These are phyloP conservation scores for Diogma glabrata DNA, from an alignment of 2,888 invertebrate genomes.

Conservation along the genomic window DNA sequence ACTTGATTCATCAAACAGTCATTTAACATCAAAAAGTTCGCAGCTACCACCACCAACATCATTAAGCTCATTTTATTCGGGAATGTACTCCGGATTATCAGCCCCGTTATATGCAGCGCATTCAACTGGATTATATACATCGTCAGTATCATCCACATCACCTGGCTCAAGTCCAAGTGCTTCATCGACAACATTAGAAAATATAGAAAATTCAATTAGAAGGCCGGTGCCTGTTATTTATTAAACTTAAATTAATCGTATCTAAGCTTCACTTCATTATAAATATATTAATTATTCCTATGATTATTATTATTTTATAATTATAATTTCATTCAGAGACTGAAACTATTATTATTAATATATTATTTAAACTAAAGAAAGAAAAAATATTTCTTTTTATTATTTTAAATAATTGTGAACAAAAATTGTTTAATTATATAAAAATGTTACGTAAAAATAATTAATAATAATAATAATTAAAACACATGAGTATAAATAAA, in stretches of 20 bases:
- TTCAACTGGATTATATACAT: conserved; percentile 34
- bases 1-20: not conserved
- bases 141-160: conserved; percentile 33
- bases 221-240: conserved; percentile 37
- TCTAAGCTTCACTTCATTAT: not conserved
- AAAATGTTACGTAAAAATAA: too few species aligned
- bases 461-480: too few species aligned
- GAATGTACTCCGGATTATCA: conserved; percentile 36
- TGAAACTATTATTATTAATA: conserved; percentile 1
- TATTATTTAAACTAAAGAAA: too few species aligned
- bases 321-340: conserved; percentile 7
- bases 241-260: conserved; percentile 21
- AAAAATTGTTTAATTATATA: too few species aligned
- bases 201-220: conserved; percentile 33
- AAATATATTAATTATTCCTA: not conserved
- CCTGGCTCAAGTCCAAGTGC: conserved; percentile 35
- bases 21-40: conserved; percentile 22
- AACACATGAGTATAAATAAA: too few species aligned
- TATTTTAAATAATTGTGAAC: too few species aligned
- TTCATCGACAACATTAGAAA: conserved; percentile 24
- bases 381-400: too few species aligned
- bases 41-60: conserved; percentile 35
- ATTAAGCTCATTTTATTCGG: conserved; percentile 35
- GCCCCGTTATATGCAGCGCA: conserved; percentile 35
- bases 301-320: not conserved